phyloP scores from a whole-genome alignment of 2,113 vertebrate species.

The Antechinus stuartii region DNA sequence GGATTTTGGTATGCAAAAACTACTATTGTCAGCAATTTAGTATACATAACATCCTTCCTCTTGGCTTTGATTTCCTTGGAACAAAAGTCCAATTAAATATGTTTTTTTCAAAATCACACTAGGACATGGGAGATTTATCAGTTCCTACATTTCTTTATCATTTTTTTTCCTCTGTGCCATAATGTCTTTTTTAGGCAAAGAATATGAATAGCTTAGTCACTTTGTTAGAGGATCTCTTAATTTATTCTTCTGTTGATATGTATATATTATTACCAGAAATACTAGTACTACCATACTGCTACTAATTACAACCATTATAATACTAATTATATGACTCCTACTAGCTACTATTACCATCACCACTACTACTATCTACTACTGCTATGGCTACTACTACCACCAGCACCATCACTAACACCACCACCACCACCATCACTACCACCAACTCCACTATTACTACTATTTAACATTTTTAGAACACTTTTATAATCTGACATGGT shows the following conservation, averaged over 20 bases:
- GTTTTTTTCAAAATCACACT: neutral
- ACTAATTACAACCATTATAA: no score
- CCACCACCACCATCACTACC: no score
- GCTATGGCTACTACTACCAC: neutral
- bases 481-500: fast-evolving
- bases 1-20: neutral
- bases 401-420: neutral
- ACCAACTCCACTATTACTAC: neutral
- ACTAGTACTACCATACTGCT: neutral
- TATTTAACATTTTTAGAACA: neutral
- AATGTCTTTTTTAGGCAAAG: neutral
- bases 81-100: neutral
- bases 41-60: neutral
- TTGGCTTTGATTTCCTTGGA: neutral
- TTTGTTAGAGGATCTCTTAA: neutral
- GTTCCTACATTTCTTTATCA: neutral
- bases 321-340: no score
- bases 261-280: neutral
- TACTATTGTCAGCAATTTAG: neutral
- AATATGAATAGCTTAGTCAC: neutral
- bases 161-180: neutral
- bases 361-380: no score
- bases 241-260: no score
- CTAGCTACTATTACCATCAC: no score
- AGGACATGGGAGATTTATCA: neutral